These are phyloP conservation scores for Plagodis pulveraria DNA, from an alignment of 2,888 invertebrate genomes.

Conservation along the genomic window DNA sequence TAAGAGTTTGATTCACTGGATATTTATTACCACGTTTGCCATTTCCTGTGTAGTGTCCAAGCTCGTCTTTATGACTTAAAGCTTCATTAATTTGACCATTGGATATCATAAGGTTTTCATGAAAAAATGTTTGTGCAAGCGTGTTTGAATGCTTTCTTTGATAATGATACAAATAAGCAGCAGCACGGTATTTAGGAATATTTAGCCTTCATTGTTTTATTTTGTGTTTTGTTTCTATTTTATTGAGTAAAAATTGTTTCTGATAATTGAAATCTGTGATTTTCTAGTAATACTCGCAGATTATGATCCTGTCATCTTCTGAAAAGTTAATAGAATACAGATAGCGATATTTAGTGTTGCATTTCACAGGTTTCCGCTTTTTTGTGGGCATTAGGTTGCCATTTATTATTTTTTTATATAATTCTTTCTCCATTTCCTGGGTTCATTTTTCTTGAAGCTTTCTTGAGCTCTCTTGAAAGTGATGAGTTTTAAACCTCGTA, in stretches of 20 bases:
- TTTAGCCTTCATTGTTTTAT: neutral
- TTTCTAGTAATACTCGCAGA: neutral
- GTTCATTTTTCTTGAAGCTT: neutral
- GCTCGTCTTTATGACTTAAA: neutral
- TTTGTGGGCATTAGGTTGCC: no score
- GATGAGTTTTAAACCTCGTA: no score
- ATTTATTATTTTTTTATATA: no score
- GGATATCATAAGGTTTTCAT: neutral
- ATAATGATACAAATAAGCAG: neutral
- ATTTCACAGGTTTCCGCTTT: no score
- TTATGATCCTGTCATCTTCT: no score
- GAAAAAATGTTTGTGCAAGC: neutral
- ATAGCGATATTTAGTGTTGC: neutral
- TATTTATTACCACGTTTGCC: neutral
- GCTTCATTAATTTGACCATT: neutral
- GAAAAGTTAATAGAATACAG: neutral
- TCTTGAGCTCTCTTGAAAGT: no score
- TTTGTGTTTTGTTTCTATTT: neutral
- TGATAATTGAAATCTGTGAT: neutral
- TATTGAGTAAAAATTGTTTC: neutral
- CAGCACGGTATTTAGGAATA: neutral
- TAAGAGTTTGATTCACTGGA: neutral
- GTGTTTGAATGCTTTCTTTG: neutral
- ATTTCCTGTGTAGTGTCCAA: conserved; percentile 1
- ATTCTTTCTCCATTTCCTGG: neutral